phyloP scores from a whole-genome alignment of 2,888 invertebrate species.

The Acanthopleura granulata region DNA sequence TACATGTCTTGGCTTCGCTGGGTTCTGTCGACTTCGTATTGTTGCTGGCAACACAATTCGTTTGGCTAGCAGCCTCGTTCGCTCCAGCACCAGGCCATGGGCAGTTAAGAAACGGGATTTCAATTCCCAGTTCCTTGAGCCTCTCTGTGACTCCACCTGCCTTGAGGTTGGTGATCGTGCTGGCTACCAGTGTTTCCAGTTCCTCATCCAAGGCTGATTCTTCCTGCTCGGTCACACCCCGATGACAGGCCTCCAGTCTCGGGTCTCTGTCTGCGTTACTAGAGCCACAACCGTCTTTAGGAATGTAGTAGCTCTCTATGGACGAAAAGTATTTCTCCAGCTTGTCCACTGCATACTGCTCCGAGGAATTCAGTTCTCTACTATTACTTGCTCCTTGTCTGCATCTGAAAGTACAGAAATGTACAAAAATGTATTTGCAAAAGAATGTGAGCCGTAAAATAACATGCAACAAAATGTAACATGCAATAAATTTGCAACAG shows the following conservation, averaged over 20 bases:
- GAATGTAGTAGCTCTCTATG: slow-evolving; percentile 39
- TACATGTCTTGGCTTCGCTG: slow-evolving; percentile 48
- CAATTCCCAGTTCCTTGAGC: slow-evolving; percentile 50
- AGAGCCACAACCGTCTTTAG: background rate
- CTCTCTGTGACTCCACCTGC: slow-evolving; percentile 56
- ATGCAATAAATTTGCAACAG: too few species aligned
- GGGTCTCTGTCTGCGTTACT: slow-evolving; percentile 10
- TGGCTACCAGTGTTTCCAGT: slow-evolving; percentile 37
- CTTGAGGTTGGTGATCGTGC: slow-evolving; percentile 42
- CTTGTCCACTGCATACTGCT: slow-evolving; percentile 40
- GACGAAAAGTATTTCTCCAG: slow-evolving; percentile 53
- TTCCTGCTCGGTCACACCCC: background rate
- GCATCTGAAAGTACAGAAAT: too few species aligned
- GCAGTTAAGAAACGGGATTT: slow-evolving; percentile 40
- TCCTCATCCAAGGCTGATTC: slow-evolving; percentile 24
- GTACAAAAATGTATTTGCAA: too few species aligned
- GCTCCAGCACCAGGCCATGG: background rate
- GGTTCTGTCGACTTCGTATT: slow-evolving; percentile 15
- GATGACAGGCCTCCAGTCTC: background rate
- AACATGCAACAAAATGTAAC: too few species aligned
- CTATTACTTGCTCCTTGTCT: too few species aligned
- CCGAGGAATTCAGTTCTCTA: too few species aligned
- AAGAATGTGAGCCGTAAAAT: too few species aligned
- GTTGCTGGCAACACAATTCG: background rate
- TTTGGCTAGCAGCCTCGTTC: background rate